These are phyloP conservation scores for Trachelus iudaicus DNA, from an alignment of 2,888 invertebrate species.

Conservation along the genomic window DNA sequence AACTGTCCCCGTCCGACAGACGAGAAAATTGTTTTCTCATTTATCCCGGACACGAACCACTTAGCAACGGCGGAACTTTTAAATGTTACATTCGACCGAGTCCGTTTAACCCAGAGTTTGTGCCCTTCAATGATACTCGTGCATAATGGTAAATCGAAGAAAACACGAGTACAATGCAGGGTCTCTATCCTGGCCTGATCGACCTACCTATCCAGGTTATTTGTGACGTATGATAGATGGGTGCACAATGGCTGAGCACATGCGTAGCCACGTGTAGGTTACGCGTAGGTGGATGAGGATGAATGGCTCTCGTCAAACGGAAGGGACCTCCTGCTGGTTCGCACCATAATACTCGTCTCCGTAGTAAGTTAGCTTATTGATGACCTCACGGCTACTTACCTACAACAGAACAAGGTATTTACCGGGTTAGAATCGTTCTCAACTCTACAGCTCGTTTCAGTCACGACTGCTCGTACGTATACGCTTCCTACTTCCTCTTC, in stretches of 20 bases:
- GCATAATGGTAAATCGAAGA: not conserved
- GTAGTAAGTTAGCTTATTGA: slow-evolving; percentile 56
- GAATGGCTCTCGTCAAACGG: slow-evolving; percentile 66
- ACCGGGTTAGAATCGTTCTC: slow-evolving; percentile 11
- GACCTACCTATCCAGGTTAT: slow-evolving; percentile 36
- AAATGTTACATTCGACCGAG: not conserved
- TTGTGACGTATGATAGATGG: slow-evolving; percentile 61
- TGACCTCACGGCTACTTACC: slow-evolving; percentile 58
- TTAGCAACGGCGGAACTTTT: not conserved
- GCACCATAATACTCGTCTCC: slow-evolving; percentile 58
- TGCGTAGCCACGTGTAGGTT: slow-evolving; percentile 43
- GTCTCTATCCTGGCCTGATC: not conserved
- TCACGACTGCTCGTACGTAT: not conserved
- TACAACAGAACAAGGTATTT: slow-evolving; percentile 50
- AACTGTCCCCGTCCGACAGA: not conserved
- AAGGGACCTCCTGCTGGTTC: slow-evolving; percentile 63
- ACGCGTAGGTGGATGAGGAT: slow-evolving; percentile 64
- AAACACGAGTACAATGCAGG: not conserved
- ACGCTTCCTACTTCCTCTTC: not conserved
- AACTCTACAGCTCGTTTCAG: not conserved
- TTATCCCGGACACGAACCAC: not conserved
- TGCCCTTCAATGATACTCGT: not conserved
- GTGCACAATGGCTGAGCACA: slow-evolving; percentile 53
- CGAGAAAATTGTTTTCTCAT: not conserved
- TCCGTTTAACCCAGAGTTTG: not conserved